Evolutionary conservation across 1,140 invertebrate genomes (phyloP), one percentile per base, ranked within the genome.

Genomic region (Cherax destructor): DNA sequence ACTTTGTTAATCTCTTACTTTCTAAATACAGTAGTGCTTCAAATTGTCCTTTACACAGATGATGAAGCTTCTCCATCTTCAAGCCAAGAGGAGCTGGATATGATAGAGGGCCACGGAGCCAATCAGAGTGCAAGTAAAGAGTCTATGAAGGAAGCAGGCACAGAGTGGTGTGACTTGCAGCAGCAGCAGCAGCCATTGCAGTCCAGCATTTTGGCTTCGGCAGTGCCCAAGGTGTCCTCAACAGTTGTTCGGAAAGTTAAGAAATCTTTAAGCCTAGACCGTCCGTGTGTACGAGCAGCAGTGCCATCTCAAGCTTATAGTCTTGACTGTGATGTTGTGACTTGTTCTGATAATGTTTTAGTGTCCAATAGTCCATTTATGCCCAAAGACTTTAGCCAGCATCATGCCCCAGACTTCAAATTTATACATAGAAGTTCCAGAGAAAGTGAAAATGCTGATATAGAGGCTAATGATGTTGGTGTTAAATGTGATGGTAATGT

Each of bases 191-290:
- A 41, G 30, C 30, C 30, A 41, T 41, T 41, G 30, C 65, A 69
- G 21, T 21, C 69, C 24, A 49, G 78, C 9, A 50, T 21, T 24
- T 56, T 83, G 30, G 30, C 79, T 52, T 49, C 72, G 3, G 41
- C 89, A 6, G 24, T 65, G 18, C 83, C 56, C 47, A 86, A 81
- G 84, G 78, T 91, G 30, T 91, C 90, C 41, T 86, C 90, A n/a
- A 91, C 61, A 24, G 86, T 92, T 9, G 91, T 92, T 50, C 91
- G 91, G 47, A 88, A 92, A 61, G 91, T 92, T 18, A 92, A 92
- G 76, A 92, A 92, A 59, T 92, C 91, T 30, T 69, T 92, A 10
- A 92, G 91, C 80, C 86, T 92, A 24, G 91, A 92, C 72, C 85
- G 91, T 69, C 91, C 86, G 30, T 83, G 86, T 41, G 72, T 78